Evolutionary conservation across 2,113 vertebrate genomes (phyloP), one percentile per base, ranked within the genome.

Genomic region (Formicarius rufipectus): DNA sequence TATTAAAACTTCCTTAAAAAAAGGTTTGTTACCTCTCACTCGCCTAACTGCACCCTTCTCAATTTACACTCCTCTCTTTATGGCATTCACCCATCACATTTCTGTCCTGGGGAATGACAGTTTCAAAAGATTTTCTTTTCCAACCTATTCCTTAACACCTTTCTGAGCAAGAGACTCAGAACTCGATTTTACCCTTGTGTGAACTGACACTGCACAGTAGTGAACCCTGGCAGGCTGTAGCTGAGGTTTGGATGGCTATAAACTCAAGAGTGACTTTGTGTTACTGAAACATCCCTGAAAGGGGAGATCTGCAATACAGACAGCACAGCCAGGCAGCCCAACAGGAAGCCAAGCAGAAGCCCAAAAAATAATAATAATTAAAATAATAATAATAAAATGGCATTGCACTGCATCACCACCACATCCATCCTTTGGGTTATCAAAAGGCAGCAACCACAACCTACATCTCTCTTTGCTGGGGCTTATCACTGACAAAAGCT

Each of bases 161-260:
- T n/a, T 44, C 27, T 21, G 58, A 68, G 28, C 1, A 31, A 68
- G 47, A 79, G 37, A 81, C 21, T 4, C 33, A 59, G 49, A 75
- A 14, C n/a, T 37, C 3, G 1, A 9, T 14, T 55, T 50, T 31
- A n/a, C 12, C 25, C 14, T 42, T 44, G 33, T 7, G 37, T 0
- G 4, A 67, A 33, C 52, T 25, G 37, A 25, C 39, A 7, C 63
- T 5, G 14, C 20, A 27, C 0, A 20, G 18, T 13, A 49, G 21
- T 25, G 64, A 94, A 80, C 4, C 12, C 20, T 12, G 20, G 13
- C 40, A 86, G 42, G 21, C n/a, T 45, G 10, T 0, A 73, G 20
- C 25, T 66, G n/a, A 66, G 49, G 7, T 28, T 66, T 44, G 27
- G 55, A 67, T 25, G 27, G 35, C 18, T 35, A 4, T 8, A 47